These are phyloP conservation scores for Caloenas nicobarica DNA, from an alignment of 2,113 vertebrate species.

Conservation along the genomic window DNA sequence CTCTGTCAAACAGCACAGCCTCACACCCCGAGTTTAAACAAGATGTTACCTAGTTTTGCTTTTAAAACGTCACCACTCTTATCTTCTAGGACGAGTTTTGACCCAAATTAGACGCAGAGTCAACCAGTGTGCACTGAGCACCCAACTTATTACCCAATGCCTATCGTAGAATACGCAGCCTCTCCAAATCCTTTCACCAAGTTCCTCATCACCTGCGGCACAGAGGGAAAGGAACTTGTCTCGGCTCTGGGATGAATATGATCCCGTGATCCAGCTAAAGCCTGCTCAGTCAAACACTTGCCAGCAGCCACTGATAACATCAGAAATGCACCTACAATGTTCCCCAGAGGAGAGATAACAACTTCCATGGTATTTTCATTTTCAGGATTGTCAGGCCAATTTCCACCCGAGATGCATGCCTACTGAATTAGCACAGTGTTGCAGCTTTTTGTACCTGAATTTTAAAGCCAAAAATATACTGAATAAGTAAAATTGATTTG, in stretches of 20 bases:
- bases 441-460: neutral
- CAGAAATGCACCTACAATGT: neutral
- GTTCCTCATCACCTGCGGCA: neutral
- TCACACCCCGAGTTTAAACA: neutral
- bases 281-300: neutral
- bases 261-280: conserved; percentile 3
- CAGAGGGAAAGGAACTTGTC: neutral
- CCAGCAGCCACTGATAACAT: conserved; percentile 34
- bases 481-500: neutral
- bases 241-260: neutral
- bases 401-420: neutral
- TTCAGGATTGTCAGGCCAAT: neutral
- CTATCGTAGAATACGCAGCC: neutral
- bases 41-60: neutral
- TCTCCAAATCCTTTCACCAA: neutral
- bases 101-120: neutral
- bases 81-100: neutral
- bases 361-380: conserved; percentile 7
- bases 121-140: neutral
- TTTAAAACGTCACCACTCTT: neutral
- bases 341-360: conserved; percentile 22
- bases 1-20: neutral
- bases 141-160: neutral
- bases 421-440: neutral
- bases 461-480: neutral